These are phyloP conservation scores for Ochotona princeps DNA, from an alignment of 2,113 vertebrate species.

Conservation along the genomic window DNA sequence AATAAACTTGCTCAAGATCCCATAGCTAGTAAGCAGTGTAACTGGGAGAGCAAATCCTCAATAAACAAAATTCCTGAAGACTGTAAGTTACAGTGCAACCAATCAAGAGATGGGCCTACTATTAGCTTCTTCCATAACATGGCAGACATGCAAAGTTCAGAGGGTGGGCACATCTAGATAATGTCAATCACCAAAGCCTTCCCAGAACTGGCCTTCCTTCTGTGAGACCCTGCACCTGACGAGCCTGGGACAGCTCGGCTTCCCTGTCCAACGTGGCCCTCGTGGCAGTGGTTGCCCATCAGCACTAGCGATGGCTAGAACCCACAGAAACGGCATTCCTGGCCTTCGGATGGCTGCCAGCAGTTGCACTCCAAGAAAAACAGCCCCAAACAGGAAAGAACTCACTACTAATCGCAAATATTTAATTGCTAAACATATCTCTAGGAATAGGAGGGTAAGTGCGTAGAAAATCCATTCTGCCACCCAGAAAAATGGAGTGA, in stretches of 20 bases:
- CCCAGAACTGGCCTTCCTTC: background rate
- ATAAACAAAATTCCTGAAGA: background rate
- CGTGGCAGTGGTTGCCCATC: too few relatives aligned
- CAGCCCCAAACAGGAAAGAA: background rate
- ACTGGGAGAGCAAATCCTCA: background rate
- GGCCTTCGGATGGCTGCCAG: background rate
- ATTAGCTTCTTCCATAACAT: background rate
- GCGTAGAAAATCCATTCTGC: background rate
- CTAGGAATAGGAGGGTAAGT: background rate
- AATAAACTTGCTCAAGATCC: background rate
- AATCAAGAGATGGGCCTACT: background rate
- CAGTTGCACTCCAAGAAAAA: background rate
- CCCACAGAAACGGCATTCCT: background rate
- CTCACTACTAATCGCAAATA: background rate
- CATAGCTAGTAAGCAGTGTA: background rate
- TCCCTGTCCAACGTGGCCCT: fast-evolving
- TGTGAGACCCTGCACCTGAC: background rate
- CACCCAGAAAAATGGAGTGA: background rate
- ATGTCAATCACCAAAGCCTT: background rate
- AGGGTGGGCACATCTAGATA: background rate
- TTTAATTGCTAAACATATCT: background rate
- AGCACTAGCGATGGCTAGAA: background rate
- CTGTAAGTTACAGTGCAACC: background rate
- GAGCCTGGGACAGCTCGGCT: background rate
- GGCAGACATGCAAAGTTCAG: background rate